Conservation (phyloP, 2,888 invertebrate genomes). For the Acholoe squamosa region DNA sequence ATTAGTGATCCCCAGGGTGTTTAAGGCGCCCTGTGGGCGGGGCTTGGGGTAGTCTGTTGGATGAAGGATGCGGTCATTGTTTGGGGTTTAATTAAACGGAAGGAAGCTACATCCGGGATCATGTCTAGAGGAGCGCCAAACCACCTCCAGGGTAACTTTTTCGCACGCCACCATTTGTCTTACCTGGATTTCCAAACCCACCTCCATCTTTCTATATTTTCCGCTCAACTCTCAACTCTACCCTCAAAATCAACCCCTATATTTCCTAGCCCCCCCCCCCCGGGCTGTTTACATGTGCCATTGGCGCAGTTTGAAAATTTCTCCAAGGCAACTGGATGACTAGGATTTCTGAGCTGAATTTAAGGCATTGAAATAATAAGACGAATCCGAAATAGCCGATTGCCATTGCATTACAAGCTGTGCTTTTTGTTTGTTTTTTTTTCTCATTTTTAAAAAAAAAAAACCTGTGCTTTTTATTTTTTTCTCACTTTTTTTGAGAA, state of each 20-base stretch:
- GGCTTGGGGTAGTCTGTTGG: no score
- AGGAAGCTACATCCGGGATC: slow-evolving; percentile 1
- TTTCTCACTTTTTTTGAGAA: no score
- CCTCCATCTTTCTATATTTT: background rate
- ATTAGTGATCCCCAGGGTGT: slow-evolving; percentile 20
- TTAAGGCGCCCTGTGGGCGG: background rate
- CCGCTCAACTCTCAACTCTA: background rate
- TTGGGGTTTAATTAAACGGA: slow-evolving; percentile 18
- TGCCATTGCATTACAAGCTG: no score
- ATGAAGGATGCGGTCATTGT: background rate
- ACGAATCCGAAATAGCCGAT: no score
- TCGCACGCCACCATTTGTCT: background rate
- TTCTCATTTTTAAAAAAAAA: no score
- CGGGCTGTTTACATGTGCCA: background rate
- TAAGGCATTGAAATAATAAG: no score
- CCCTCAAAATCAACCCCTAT: background rate
- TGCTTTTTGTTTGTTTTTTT: no score
- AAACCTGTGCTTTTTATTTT: no score
- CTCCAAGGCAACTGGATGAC: no score
- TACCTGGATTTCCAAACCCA: background rate
- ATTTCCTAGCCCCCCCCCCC: background rate
- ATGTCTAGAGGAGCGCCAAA: background rate
- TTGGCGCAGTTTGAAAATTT: no score
- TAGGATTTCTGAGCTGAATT: no score
- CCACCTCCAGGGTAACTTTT: background rate